Conservation (phyloP, 2,888 invertebrate genomes). For the Bombylius discolor region DNA sequence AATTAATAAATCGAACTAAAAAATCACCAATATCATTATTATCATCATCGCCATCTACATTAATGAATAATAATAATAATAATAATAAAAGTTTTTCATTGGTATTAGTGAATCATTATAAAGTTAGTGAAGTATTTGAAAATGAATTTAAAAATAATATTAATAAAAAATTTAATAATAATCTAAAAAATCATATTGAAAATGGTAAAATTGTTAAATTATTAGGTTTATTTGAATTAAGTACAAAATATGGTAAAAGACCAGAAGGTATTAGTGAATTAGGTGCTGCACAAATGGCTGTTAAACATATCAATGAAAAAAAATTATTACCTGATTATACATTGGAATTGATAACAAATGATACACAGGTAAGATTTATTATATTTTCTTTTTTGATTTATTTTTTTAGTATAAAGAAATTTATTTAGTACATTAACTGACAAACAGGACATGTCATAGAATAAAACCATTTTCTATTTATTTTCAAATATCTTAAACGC, state of each 20-base stretch:
- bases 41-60: too few relatives aligned
- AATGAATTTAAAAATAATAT: slow-evolving; percentile 25
- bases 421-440: too few relatives aligned
- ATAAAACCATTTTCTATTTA: too few relatives aligned
- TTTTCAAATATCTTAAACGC: too few relatives aligned
- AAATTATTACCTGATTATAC: slow-evolving; percentile 54
- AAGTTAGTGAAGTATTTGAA: slow-evolving; percentile 36
- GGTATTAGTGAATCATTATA: slow-evolving; percentile 22
- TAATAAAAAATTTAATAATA: not conserved
- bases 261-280: slow-evolving; percentile 60
- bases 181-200: slow-evolving; percentile 5
- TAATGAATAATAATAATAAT: not conserved
- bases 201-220: slow-evolving; percentile 45
- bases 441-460: too few relatives aligned
- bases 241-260: slow-evolving; percentile 48
- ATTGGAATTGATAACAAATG: slow-evolving; percentile 65
- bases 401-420: too few relatives aligned
- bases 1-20: not conserved
- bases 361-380: slow-evolving; percentile 58
- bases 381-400: too few relatives aligned
- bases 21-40: too few relatives aligned
- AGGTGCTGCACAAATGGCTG: slow-evolving; percentile 65
- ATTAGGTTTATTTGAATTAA: slow-evolving; percentile 68
- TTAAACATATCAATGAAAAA: slow-evolving; percentile 62
- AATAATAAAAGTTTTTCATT: slow-evolving; percentile 11